Percentiles rank a stretch among this genome's conserved stretches.
phyloP scores from a whole-genome alignment of 2,888 invertebrate genomes.

The Plagiodera versicolora region DNA sequence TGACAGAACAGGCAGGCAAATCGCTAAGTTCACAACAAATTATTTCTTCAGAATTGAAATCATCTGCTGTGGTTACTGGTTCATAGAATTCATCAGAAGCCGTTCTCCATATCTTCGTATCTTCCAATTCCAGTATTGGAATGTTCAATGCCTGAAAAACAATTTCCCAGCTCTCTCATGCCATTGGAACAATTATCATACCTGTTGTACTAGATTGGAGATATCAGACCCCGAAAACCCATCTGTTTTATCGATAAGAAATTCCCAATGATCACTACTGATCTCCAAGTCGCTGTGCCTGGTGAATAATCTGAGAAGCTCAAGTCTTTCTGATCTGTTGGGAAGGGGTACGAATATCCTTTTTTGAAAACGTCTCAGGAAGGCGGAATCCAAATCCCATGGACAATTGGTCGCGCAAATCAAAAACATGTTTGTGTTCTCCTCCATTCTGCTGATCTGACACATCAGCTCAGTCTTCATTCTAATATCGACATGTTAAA shows the following conservation, averaged over 20 bases:
- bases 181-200: neutral
- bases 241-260: constrained; percentile 53
- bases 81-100: constrained; percentile 41
- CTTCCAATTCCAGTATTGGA: constrained; percentile 57
- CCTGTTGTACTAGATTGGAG: constrained; percentile 51
- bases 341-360: constrained; percentile 61
- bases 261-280: constrained; percentile 23
- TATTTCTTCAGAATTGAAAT: constrained; percentile 26
- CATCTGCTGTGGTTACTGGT: constrained; percentile 33
- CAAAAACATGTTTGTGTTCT: constrained; percentile 50
- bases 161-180: too few relatives aligned
- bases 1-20: constrained; percentile 43
- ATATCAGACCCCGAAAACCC: constrained; percentile 62
- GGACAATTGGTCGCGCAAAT: constrained; percentile 65
- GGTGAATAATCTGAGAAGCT: constrained; percentile 44
- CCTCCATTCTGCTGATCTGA: constrained; percentile 55
- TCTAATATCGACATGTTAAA: constrained; percentile 39
- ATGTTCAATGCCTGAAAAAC: constrained; percentile 33
- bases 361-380: constrained; percentile 61
- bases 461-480: constrained; percentile 62
- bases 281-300: constrained; percentile 38
- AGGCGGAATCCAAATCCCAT: constrained; percentile 64
- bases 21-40: constrained; percentile 36
- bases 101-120: constrained; percentile 50
- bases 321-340: constrained; percentile 40